A percentile compares a stretch with the other conserved stretches of the same genome.
Evolutionary conservation across 2,888 invertebrate species (phyloP).

Genomic region (Melinaea menophilus): DNA sequence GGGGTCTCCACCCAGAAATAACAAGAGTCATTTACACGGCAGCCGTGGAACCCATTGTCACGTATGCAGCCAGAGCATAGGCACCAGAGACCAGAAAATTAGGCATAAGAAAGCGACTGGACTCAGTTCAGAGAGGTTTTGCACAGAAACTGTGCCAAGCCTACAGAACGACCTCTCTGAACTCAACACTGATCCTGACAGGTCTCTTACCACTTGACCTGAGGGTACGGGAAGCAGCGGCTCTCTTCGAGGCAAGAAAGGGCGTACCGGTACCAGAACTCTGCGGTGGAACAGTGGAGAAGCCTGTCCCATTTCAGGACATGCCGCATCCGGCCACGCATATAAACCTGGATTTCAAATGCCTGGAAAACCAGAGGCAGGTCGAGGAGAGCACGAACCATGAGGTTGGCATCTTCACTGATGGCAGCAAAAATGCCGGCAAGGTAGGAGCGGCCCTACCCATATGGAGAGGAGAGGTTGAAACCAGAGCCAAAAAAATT

Average conservation of each 20-base stretch:
- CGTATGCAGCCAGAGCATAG: conserved; percentile 13
- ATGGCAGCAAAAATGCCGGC: no score
- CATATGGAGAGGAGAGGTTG: no score
- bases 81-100: conserved; percentile 2
- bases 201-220: not conserved
- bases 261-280: not conserved
- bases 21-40: conserved; percentile 1
- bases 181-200: not conserved
- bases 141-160: no score
- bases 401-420: no score
- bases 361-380: not conserved
- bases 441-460: no score
- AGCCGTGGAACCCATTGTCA: conserved; percentile 8
- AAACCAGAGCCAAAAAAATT: no score
- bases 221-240: not conserved
- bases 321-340: not conserved
- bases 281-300: not conserved
- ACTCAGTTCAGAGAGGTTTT: no score
- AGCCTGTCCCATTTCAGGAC: not conserved
- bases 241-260: not conserved
- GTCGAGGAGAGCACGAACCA: not conserved
- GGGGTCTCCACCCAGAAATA: not conserved
- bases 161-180: no score
- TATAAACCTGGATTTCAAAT: not conserved
- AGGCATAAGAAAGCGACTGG: not conserved